These are phyloP conservation scores for Sebastes elongatus DNA, from an alignment of 2,797 vertebrate genomes.

Conservation along the genomic window DNA sequence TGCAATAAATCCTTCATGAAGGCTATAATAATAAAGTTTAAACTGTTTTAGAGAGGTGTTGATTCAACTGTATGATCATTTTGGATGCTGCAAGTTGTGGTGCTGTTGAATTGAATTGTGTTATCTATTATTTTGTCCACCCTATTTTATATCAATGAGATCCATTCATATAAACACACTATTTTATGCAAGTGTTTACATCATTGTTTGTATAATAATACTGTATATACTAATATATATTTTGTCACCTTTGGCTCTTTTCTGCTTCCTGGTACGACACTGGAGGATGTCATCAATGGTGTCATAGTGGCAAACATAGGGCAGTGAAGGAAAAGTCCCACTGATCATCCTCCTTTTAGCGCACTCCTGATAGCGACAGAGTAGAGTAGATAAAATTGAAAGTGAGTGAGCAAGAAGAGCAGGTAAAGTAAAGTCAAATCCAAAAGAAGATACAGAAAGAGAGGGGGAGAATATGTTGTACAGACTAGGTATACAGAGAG, in stretches of 20 bases:
- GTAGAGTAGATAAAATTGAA: not conserved
- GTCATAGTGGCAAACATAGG: conserved; percentile 73
- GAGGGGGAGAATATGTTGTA: not conserved
- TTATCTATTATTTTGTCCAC: not conserved
- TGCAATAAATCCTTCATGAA: not conserved
- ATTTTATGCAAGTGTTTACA: not conserved
- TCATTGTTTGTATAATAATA: not conserved
- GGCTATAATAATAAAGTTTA: not conserved
- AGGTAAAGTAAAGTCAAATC: not conserved
- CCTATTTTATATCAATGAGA: not conserved
- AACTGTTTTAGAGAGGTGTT: not conserved
- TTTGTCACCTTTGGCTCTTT: conserved; percentile 51
- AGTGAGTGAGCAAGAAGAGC: not conserved
- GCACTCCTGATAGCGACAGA: conserved; percentile 66
- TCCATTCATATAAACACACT: not conserved
- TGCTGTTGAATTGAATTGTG: not conserved
- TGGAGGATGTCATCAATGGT: conserved; percentile 48
- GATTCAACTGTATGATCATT: not conserved
- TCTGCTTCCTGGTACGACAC: not conserved
- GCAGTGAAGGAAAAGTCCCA: conserved; percentile 65
- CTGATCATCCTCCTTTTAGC: conserved; percentile 67
- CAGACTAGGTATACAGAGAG: not conserved
- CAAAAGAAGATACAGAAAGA: not conserved
- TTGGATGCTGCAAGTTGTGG: not conserved
- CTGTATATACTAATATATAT: not conserved